Conservation (phyloP, 2,113 vertebrate species). For the Tachuris rubrigastra region DNA sequence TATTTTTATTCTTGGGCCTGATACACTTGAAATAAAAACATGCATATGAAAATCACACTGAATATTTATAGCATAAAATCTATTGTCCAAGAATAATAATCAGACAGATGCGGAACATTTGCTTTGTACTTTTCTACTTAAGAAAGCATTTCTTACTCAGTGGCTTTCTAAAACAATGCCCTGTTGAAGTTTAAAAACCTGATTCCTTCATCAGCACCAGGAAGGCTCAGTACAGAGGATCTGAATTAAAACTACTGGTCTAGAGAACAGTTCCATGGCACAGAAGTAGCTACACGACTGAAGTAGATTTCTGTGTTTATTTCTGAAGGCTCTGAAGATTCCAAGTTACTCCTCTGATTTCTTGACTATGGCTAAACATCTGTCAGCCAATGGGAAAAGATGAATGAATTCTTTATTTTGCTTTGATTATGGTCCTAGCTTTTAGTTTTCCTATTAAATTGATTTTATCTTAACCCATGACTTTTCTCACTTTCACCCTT, state of each 20-base stretch:
- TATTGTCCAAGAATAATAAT: neutral
- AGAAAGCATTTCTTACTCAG: neutral
- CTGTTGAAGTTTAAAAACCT: neutral
- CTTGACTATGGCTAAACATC: neutral
- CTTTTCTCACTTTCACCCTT: neutral
- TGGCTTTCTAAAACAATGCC: neutral
- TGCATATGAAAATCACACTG: constrained; percentile 38
- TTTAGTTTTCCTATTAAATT: neutral
- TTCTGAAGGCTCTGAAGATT: neutral
- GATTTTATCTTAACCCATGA: neutral
- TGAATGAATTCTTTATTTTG: neutral
- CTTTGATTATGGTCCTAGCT: neutral
- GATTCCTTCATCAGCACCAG: neutral
- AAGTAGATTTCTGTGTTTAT: neutral
- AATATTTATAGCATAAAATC: neutral
- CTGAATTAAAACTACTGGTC: neutral
- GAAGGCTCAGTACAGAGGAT: neutral
- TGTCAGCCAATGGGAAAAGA: neutral
- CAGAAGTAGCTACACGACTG: neutral
- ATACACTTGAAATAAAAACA: constrained; percentile 35
- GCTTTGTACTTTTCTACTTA: neutral
- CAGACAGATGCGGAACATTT: neutral
- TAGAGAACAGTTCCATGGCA: neutral
- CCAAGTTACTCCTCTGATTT: neutral
- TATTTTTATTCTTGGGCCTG: constrained; percentile 24